Base-by-base conservation (phyloP, 2,797 vertebrate species). In the Dermochelys coriacea region DNA sequence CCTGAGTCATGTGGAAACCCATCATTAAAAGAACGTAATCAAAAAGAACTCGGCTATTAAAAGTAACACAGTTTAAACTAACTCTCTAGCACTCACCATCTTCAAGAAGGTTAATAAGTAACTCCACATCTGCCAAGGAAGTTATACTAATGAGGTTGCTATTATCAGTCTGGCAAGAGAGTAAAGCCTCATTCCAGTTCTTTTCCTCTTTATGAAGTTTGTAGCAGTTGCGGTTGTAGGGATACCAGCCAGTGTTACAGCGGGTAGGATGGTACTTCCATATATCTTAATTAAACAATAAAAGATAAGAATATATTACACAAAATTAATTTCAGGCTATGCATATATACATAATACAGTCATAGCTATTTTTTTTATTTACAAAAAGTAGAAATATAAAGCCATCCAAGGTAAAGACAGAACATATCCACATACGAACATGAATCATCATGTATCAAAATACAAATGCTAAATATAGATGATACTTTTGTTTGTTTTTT, bases 191-290 rank as follows among this genome's bases (percentile, higher is more conserved):
- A 0, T 98, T 97, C 99, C 99, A 99, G 97, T 94, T 98, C 86
- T 97, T 98, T 94, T 94, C 91, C 92, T 98, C 98, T 37, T 95
- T 97, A 79, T 98, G 97, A 84, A 99, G 97, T 85, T 87, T 97
- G 98, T 99, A 99, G 98, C 99, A 99, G 94, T 98, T 98, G 86
- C 96, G 97, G 84, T 98, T 99, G 95, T 99, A 98, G 47, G 99
- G 98, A 98, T 98, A 97, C 99, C 99, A 99, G 68, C 97, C 98
- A 75, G 97, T 4, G 0, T 98, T 98, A 97, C 99, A 99, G 89
- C 96, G 95, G 1, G 99, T 99, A 57, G 94, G 94, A 82, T 98
- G 94, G 85, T 99, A 99, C 96, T 98, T 99, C 99, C 99, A 99
- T 41, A 97, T 97, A 92, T 98, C 99, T 98, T 68, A 97, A 94